phyloP scores from a whole-genome alignment of 1,140 invertebrate genomes.

The Lordiphosa clarofinis region DNA sequence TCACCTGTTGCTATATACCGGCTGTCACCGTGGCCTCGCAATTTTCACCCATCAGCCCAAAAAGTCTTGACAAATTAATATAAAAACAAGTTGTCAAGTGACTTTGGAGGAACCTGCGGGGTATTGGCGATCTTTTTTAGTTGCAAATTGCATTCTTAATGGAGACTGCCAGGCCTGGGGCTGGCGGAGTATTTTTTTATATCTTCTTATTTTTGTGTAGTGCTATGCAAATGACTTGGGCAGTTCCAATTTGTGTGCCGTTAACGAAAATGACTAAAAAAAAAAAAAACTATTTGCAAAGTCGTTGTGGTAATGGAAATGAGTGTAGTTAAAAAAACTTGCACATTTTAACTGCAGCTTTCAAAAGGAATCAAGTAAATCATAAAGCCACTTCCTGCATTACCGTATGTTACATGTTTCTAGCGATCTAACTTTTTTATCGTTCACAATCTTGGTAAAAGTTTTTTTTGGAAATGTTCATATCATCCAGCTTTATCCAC shows the following conservation, averaged over 20 bases:
- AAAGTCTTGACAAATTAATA: conserved; percentile 61
- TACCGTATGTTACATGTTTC: too few relatives aligned
- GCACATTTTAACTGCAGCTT: too few relatives aligned
- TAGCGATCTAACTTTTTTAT: too few relatives aligned
- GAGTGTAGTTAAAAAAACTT: too few relatives aligned
- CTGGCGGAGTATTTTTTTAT: conserved; percentile 6
- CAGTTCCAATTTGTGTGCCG: conserved; percentile 31
- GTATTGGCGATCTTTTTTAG: conserved; percentile 21
- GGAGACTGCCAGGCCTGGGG: conserved; percentile 17
- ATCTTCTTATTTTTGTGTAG: background rate
- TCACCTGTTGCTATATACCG: conserved; percentile 30
- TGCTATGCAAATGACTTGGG: conserved; percentile 41
- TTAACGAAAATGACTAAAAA: conserved; percentile 4
- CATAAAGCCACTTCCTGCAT: too few relatives aligned
- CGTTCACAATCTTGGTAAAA: too few relatives aligned
- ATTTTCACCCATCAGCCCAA: conserved; percentile 53
- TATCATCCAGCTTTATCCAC: background rate
- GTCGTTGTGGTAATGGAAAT: too few relatives aligned
- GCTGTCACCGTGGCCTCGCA: conserved; percentile 13
- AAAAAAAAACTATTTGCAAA: background rate
- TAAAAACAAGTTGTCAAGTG: conserved; percentile 42
- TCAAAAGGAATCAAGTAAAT: too few relatives aligned
- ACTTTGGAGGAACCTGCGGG: conserved; percentile 19
- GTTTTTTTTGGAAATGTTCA: too few relatives aligned
- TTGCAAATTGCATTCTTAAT: conserved; percentile 56